A percentile compares a stretch with the other conserved stretches of the same genome.
phyloP scores from a whole-genome alignment of 2,888 invertebrate genomes.

The Pelosia muscerda region DNA sequence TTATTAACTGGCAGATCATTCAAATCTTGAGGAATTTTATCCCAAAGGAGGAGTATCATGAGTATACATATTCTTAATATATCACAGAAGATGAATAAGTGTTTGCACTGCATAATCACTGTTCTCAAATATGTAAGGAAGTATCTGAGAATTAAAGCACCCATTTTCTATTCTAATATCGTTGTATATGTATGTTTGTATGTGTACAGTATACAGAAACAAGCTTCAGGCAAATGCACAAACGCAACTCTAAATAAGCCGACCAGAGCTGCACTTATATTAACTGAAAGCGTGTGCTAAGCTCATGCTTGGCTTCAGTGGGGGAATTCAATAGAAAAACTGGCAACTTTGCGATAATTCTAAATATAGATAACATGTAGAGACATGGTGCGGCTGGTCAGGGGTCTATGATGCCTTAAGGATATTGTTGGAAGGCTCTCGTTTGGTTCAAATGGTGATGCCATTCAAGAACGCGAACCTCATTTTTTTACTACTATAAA shows the following conservation, averaged over 20 bases:
- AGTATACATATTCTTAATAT: background rate
- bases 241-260: conserved; percentile 57
- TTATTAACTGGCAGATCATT: no score
- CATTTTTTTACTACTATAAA: no score
- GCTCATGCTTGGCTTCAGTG: conserved; percentile 58
- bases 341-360: conserved; percentile 7
- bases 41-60: background rate
- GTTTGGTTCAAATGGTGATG: no score
- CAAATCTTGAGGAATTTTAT: no score
- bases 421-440: no score
- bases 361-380: background rate
- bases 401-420: background rate
- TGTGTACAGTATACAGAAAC: conserved; percentile 26
- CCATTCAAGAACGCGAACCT: no score
- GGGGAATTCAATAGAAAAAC: conserved; percentile 15
- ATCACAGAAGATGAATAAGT: no score
- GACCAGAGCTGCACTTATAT: conserved; percentile 58
- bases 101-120: background rate
- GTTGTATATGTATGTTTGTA: conserved; percentile 26
- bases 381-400: background rate
- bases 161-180: background rate
- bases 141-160: background rate
- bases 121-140: background rate
- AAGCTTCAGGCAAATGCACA: conserved; percentile 48
- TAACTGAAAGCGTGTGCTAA: conserved; percentile 51